Evolutionary conservation across 2,797 vertebrate genomes (phyloP).

Genomic region (Onychomys torridus): DNA sequence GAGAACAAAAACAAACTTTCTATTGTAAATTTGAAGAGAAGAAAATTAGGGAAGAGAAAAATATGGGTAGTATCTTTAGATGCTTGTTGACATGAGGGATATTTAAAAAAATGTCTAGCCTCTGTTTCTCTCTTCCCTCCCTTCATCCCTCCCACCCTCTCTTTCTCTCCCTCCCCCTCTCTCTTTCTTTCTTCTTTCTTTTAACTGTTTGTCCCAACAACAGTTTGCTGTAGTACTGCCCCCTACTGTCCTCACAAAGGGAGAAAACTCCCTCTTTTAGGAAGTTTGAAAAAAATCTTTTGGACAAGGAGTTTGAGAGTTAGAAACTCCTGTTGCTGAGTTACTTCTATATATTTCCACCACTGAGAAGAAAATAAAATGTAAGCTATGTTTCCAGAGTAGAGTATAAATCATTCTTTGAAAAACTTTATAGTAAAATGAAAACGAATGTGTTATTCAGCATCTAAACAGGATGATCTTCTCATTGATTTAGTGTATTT

Average conservation of each 20-base stretch:
- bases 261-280: neutral
- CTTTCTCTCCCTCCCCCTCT: rapidly evolving
- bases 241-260: constrained; percentile 70
- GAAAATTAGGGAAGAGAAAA: constrained; percentile 46
- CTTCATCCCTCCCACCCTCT: too few species aligned
- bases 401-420: neutral
- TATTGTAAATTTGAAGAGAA: neutral
- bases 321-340: neutral
- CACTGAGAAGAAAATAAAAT: neutral
- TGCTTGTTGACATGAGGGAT: neutral
- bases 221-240: constrained; percentile 72
- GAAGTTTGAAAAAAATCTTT: neutral
- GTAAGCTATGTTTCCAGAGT: neutral
- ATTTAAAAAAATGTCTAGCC: neutral
- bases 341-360: neutral
- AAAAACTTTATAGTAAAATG: neutral
- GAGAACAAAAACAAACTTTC: neutral
- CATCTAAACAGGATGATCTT: neutral
- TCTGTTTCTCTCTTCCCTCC: neutral
- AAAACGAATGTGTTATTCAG: neutral
- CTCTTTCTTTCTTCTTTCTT: neutral
- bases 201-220: neutral
- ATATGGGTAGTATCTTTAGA: constrained; percentile 18
- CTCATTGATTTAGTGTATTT: neutral
- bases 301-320: constrained; percentile 18